Conservation (phyloP, 1,140 invertebrate genomes). For the Ooceraea biroi region DNA sequence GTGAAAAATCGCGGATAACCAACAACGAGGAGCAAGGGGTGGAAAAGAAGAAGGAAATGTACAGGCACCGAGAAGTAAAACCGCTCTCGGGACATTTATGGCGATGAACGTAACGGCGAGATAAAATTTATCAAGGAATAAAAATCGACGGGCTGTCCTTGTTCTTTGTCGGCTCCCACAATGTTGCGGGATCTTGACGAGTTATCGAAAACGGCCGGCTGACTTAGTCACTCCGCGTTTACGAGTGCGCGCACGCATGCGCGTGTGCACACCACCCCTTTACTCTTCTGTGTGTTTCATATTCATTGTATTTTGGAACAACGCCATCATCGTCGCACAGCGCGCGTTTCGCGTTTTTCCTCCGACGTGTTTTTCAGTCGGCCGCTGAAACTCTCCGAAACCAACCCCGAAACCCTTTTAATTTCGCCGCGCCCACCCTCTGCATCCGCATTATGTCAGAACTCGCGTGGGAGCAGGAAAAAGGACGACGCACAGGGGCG, state of each 20-base stretch:
- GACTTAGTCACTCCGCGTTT: slow-evolving; percentile 8
- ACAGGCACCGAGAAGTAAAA: slow-evolving; percentile 25
- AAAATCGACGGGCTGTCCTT: slow-evolving; percentile 22
- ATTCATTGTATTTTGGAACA: not conserved
- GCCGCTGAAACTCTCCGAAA: not conserved
- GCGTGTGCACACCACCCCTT: no score
- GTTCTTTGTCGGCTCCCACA: not conserved
- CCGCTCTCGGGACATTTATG: slow-evolving; percentile 46
- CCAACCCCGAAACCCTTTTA: slow-evolving; percentile 52
- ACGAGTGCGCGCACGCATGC: not conserved
- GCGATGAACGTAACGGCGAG: slow-evolving; percentile 28
- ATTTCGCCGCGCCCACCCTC: slow-evolving; percentile 38
- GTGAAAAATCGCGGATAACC: slow-evolving; percentile 55
- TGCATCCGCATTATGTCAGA: not conserved
- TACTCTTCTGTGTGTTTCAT: not conserved
- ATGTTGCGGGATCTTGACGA: not conserved
- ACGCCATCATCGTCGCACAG: not conserved
- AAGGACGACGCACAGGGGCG: no score
- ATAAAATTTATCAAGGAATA: slow-evolving; percentile 48
- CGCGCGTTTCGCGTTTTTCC: slow-evolving; percentile 18
- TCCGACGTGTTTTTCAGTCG: not conserved
- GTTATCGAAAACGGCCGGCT: not conserved
- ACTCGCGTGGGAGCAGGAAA: not conserved
- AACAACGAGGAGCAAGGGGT: not conserved
- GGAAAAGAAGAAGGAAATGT: not conserved